Evolutionary conservation across 2,797 vertebrate species (phyloP), one percentile per base, ranked within the genome.

Genomic region (Paratrypauchen microcephalus): DNA sequence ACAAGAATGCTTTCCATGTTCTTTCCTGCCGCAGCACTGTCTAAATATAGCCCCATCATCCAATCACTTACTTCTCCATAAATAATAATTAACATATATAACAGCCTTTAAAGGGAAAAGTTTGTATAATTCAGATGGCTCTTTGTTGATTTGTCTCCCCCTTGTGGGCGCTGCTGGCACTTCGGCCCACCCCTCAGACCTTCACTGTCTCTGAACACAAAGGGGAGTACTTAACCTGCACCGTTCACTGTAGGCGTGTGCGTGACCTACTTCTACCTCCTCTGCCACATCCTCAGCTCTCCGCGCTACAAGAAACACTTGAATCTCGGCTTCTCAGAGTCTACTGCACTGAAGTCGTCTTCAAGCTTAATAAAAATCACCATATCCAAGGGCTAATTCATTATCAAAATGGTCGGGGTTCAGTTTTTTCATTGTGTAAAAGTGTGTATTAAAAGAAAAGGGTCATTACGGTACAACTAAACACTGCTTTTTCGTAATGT

Each of bases 151-250:
- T 77, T 92, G 91, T 92, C 89, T 88, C 92, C 91, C 91, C 91
- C 92, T 91, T 83, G 88, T 91, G 92, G 91, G 83, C 73, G 76
- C 63, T 76, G n/a, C 19, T 30, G 74, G 83, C 74, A 87, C 65
- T n/a, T 71, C 18, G 54, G 69, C 68, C 69, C 75, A 30, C 61
- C 65, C 65, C 70, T 55, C 64, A 87, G 73, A 87, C 79, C 81
- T 83, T 83, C 69, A 28, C 85, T 74, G 86, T 85, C 80, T 87
- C 78, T 66, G 83, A 90, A 86, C 74, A 91, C 89, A 92, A 92
- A 92, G 84, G 84, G 75, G 36, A 85, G 84, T 87, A 90, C 84
- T 92, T 90, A 91, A 92, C 90, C 91, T 89, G 88, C 88, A 85
- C 87, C 83, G 79, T 87, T 87, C 60, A 86, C 86, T 87, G 87